phyloP scores from a whole-genome alignment of 2,888 invertebrate species.

The Phorcus lineatus region DNA sequence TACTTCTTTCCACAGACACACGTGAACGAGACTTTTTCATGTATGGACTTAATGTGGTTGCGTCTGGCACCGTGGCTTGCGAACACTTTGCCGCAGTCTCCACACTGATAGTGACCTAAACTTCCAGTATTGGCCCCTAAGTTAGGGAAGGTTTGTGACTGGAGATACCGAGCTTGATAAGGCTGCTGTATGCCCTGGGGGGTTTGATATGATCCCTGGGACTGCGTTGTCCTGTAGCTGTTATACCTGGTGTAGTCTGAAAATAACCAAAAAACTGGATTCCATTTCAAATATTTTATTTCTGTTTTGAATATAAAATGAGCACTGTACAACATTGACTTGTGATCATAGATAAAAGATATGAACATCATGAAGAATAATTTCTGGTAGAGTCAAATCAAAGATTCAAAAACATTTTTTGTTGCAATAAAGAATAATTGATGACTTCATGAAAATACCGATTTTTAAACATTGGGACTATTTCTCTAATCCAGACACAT shows the following conservation, averaged over 20 bases:
- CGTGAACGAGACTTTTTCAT: not conserved
- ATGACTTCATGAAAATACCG: no score
- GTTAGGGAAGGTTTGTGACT: not conserved
- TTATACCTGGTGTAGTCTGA: not conserved
- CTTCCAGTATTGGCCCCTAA: not conserved
- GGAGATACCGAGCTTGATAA: not conserved
- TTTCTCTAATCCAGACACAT: no score
- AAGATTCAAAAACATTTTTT: no score
- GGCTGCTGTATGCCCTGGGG: not conserved
- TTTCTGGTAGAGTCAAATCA: no score
- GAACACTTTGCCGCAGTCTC: not conserved
- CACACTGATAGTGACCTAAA: not conserved
- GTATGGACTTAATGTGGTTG: constrained; percentile 15
- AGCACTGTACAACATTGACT: no score
- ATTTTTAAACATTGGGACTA: no score
- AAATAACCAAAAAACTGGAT: not conserved
- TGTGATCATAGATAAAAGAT: no score
- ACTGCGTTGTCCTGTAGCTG: not conserved
- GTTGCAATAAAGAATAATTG: no score
- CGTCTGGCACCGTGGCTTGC: not conserved
- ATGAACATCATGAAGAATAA: no score
- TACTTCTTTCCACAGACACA: constrained; percentile 17
- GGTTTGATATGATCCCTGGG: not conserved
- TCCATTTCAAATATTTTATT: not conserved
- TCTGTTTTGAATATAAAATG: not conserved